Percentiles rank a stretch among this genome's conserved stretches.
Evolutionary conservation across 2,888 invertebrate genomes (phyloP).

Genomic region (Lochmaea crataegi): DNA sequence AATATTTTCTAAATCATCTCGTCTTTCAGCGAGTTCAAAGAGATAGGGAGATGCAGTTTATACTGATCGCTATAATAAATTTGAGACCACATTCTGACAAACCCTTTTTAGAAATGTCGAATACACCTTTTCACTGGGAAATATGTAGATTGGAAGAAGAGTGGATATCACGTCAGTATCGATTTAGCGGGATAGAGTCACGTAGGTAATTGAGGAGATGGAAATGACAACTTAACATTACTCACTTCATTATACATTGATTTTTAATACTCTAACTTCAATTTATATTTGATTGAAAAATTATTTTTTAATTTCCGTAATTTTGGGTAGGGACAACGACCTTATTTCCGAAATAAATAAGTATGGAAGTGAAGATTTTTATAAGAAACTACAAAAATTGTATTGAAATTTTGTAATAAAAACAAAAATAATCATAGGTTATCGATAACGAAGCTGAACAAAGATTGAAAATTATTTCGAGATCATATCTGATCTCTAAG

Average conservation of each 20-base stretch:
- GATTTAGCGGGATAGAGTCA: conserved; percentile 18
- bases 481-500: conserved; percentile 27
- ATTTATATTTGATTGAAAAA: background rate
- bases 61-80: conserved; percentile 15
- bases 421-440: background rate
- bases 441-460: background rate
- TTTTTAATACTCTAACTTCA: background rate
- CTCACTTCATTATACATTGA: conserved; percentile 19
- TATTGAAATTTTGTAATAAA: background rate
- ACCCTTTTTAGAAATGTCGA: background rate
- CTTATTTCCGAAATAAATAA: no score
- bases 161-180: no score
- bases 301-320: no score
- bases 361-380: no score
- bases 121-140: conserved; percentile 7
- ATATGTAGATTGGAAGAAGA: background rate
- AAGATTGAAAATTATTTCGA: conserved; percentile 11
- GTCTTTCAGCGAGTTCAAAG: background rate
- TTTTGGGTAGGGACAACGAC: no score
- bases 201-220: conserved; percentile 25
- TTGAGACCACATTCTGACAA: conserved; percentile 4
- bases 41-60: background rate
- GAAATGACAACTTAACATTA: conserved; percentile 29
- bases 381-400: no score
- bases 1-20: background rate